Evolutionary conservation across 2,797 vertebrate genomes (phyloP), one percentile per base, ranked within the genome.

Genomic region (Aphelocoma californica): DNA sequence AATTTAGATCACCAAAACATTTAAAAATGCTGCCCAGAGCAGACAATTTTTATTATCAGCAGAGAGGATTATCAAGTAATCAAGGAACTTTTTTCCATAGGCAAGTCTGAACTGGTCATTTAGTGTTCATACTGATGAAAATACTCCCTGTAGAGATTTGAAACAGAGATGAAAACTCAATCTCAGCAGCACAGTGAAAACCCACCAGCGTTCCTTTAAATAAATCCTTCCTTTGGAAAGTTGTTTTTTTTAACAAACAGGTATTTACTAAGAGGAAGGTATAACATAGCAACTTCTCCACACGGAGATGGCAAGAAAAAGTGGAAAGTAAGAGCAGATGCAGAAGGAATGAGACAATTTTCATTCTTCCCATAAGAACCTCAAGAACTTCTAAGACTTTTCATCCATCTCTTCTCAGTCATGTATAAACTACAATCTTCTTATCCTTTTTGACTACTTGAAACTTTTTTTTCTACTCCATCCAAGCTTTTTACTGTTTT

Each of bases 81-180:
- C 70, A 79, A 71, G 57, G 54, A 81, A 54, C 3, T 18, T 86
- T 78, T 51, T 72, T 65, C 88, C 51, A 60, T 2, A 71, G 34
- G 38, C 61, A 82, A 91, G 45, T 57, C 67, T 94, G 64, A 91
- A 85, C 64, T 54, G 71, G 86, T 61, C 84, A 89, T 93, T 92
- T 87, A 67, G 26, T 65, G 67, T 12, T 87, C 32, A 42, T 23
- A 32, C 18, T 65, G 78, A 66, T 42, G 21, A 79, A 94, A 88
- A 81, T 21, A 69, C 14, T 73, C 48, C 87, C 48, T 71, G 34
- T 14, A 86, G 75, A 93, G 34, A 62, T 58, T 71, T 57, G 81
- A 79, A 92, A 42, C 0, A 60, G 40, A 54, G 44, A 50, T 14
- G 47, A 64, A 86, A 89, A 79, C 34, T 74, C 50, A 56, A 3